Base-by-base conservation (phyloP, 2,797 vertebrate species). In the Carapus acus region DNA sequence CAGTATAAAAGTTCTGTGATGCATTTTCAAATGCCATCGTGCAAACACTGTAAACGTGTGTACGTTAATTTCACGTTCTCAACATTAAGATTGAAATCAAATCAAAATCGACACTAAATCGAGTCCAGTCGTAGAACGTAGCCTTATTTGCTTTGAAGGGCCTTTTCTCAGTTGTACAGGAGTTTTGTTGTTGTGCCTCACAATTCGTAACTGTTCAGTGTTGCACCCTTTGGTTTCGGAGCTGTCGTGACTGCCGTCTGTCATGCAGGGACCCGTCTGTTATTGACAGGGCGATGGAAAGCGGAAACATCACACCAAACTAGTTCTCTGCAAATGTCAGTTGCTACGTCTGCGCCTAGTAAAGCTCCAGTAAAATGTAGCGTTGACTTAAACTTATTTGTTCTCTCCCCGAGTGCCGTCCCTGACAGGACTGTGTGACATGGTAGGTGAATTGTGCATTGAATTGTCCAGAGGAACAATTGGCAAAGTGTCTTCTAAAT, bases 301-400 rank as follows among this genome's bases (percentile, higher is more conserved):
- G 81, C 80, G 80, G 84, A 86, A 86, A 74, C 65, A 67, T 71
- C 60, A n/a, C 37, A 67, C 57, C 1, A 48, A 59, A 36, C 34
- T 36, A 45, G 57, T 43, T 53, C 34, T 24, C 59, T 49, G 42
- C 31, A 11, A 54, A 39, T 43, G 49, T 66, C 18, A 58, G 36
- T 24, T 18, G 46, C 27, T 37, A 45, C 40, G 15, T 48, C 58
- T 16, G 45, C 65, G 31, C 63, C 46, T 60, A n/a, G n/a, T 2
- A 17, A 42, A 2, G 36, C 16, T 57, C 6, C 34, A 12, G 44
- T 51, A 69, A 51, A 63, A 58, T 57, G 58, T 47, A 38, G 49
- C 49, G n/a, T 62, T 66, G 64, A 76, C 43, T 18, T 69, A 52
- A 31, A 12, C 49, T 1, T 65, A 21, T 34, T 46, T 29, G 41